These are phyloP conservation scores for Thyatira batis DNA, from an alignment of 2,888 invertebrate genomes.

Conservation along the genomic window DNA sequence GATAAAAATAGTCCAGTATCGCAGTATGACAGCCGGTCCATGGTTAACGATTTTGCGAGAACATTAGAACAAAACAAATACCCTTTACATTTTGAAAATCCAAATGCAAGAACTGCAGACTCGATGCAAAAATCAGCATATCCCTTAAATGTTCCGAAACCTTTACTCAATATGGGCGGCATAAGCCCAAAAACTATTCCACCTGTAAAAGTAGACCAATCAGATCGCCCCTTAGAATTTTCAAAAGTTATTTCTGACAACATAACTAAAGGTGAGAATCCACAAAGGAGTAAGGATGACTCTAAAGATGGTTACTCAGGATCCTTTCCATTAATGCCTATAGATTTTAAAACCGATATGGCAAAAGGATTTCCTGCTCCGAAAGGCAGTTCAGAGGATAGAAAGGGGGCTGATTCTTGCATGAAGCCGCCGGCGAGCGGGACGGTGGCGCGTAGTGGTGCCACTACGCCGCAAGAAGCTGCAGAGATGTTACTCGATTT, in stretches of 20 bases:
- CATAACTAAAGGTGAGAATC: constrained; percentile 62
- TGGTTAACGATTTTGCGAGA: constrained; percentile 74
- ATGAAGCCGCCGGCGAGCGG: constrained; percentile 77
- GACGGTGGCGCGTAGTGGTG: constrained; percentile 67
- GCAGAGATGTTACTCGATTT: constrained; percentile 86
- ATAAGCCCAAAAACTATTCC: constrained; percentile 70
- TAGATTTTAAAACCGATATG: constrained; percentile 75
- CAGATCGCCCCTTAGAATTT: constrained; percentile 64
- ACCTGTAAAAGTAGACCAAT: constrained; percentile 54
- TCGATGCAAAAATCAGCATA: constrained; percentile 70
- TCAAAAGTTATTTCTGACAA: constrained; percentile 68
- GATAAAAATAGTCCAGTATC: constrained; percentile 71
- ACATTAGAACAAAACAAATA: constrained; percentile 72
- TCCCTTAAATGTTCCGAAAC: constrained; percentile 74
- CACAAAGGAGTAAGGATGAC: constrained; percentile 69
- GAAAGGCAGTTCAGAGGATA: constrained; percentile 70
- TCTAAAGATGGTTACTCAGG: constrained; percentile 58
- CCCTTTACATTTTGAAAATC: constrained; percentile 69
- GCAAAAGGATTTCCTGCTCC: constrained; percentile 74
- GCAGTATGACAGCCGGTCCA: constrained; percentile 69
- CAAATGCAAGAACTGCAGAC: constrained; percentile 60
- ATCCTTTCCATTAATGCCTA: constrained; percentile 65
- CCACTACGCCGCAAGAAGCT: constrained; percentile 82
- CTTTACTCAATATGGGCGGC: constrained; percentile 69
- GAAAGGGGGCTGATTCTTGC: constrained; percentile 73